Conservation (phyloP, 2,888 invertebrate species). For the Dicyrtoma fusca region DNA sequence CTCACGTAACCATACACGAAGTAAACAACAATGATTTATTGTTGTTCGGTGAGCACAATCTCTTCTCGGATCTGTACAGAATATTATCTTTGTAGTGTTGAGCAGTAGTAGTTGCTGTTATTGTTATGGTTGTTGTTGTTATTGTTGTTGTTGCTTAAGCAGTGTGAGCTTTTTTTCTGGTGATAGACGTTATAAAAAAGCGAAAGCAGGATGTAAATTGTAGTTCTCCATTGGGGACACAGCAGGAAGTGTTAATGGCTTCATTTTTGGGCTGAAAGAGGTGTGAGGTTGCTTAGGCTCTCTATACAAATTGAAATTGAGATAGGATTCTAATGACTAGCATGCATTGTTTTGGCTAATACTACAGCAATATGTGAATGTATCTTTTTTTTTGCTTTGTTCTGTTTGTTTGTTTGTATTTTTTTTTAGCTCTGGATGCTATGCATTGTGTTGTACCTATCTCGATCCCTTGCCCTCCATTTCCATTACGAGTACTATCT, state of each 20-base stretch:
- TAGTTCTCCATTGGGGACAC: conserved; percentile 1
- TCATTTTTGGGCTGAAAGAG: conserved; percentile 24
- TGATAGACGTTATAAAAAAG: neutral
- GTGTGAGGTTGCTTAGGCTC: neutral
- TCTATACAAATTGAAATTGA: too few relatives aligned
- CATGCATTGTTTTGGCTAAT: neutral
- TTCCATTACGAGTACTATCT: neutral
- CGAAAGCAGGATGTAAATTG: neutral
- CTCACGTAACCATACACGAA: too few relatives aligned
- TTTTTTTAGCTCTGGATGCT: neutral
- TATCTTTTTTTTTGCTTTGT: too few relatives aligned
- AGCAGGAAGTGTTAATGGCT: conserved; percentile 37
- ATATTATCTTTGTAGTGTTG: too few relatives aligned
- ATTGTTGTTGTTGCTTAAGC: neutral
- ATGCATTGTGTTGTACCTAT: neutral
- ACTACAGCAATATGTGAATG: too few relatives aligned
- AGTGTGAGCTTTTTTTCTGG: neutral
- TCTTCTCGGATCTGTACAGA: too few relatives aligned
- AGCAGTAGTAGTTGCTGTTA: too few relatives aligned
- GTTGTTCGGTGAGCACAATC: too few relatives aligned
- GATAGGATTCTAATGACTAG: too few relatives aligned
- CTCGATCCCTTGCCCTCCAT: neutral
- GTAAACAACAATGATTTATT: too few relatives aligned
- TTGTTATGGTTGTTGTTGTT: neutral
- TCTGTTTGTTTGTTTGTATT: neutral